Conservation (phyloP, 2,797 vertebrate species). For the Esox lucius region DNA sequence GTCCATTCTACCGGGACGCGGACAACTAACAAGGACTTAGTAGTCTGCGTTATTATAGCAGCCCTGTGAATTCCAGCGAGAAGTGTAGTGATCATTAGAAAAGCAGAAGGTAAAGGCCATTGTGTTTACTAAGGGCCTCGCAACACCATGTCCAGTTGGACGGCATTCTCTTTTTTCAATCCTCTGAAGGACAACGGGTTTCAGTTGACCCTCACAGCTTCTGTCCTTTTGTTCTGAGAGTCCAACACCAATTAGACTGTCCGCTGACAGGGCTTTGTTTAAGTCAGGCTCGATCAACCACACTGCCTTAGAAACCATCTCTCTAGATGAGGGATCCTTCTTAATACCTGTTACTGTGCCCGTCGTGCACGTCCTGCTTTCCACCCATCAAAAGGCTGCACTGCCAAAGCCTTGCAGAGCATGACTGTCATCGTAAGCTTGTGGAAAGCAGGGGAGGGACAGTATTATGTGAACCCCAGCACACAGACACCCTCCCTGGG, state of each 20-base stretch:
- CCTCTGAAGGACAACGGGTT: not conserved
- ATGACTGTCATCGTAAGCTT: conserved; percentile 12
- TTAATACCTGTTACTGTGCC: not conserved
- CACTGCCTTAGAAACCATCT: not conserved
- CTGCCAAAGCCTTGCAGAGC: not conserved
- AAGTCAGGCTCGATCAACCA: too few species aligned
- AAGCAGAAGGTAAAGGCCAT: not conserved
- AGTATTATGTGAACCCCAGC: not conserved
- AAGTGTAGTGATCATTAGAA: not conserved
- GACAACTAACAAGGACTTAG: not conserved
- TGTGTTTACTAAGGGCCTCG: not conserved
- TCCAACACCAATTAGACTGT: conserved; percentile 1
- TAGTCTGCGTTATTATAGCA: not conserved
- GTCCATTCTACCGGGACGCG: not conserved
- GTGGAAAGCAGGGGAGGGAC: not conserved
- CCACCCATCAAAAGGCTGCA: not conserved
- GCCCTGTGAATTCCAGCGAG: not conserved
- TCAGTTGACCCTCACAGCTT: conserved; percentile 5
- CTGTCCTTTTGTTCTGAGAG: not conserved
- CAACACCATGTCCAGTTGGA: not conserved
- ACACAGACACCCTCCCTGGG: not conserved
- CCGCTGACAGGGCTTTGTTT: not conserved
- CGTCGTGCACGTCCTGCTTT: not conserved
- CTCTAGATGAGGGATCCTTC: not conserved
- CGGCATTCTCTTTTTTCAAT: not conserved